Evolutionary conservation across 2,888 invertebrate genomes (phyloP), one percentile per base, ranked within the genome.

Genomic region (Dasypogon diadema): DNA sequence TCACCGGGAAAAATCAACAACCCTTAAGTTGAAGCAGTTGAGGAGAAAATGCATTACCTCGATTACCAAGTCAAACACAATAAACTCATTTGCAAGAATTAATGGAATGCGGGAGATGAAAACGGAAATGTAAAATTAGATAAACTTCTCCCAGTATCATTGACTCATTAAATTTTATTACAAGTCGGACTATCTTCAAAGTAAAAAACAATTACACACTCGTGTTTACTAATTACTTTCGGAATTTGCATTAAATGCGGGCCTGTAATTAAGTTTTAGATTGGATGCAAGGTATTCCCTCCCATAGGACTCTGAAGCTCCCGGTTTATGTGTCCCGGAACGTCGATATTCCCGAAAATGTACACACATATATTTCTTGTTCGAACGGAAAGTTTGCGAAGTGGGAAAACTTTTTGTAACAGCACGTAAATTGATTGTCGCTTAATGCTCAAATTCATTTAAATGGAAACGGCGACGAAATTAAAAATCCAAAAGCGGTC

Each of bases 191-290:
- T 70, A 14, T 6, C 8, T 54, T 54, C 37, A 54, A 70, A 51
- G 54, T 46, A 58, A 74, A 74, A 74, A 58, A 58, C 51, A 74
- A 58, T 48, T 54, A 60, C 18, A 48, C 21, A 14, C 16, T 58
- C 76, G 73, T 79, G 75, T 79, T 79, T 75, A 78, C 78, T 79
- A 79, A 79, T 79, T 79, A 79, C 79, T 77, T 78, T 77, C 78
- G 77, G 79, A 79, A 79, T 79, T 79, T 79, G 79, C 79, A 78
- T 77, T 78, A 79, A 79, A 79, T 79, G 78, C 77, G 79, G 78
- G 79, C 76, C 77, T 75, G 77, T 78, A 79, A 78, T 79, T 78
- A 79, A 79, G 78, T 75, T 76, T 77, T 76, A 76, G 77, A 79
- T 76, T 78, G 77, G 75, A 6, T 42, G 8, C n/a, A 42, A 30